Percentiles rank a stretch among this genome's conserved stretches.
These are phyloP conservation scores for Patella caerulea DNA, from an alignment of 2,888 invertebrate genomes.

Conservation along the genomic window DNA sequence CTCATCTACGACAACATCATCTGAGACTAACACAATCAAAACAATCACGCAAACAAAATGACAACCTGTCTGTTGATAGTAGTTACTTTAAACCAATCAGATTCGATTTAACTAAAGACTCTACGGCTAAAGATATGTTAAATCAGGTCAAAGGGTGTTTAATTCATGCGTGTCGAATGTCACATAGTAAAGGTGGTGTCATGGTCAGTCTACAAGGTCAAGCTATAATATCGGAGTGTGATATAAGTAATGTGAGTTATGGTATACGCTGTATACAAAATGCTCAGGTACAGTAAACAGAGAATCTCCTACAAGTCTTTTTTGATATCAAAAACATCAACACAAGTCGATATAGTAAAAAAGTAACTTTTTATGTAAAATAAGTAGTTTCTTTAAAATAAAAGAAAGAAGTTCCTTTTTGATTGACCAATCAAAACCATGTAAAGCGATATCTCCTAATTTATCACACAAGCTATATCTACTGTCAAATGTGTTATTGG, in stretches of 20 bases:
- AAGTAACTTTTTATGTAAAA: no score
- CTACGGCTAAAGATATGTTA: constrained; percentile 41
- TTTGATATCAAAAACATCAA: no score
- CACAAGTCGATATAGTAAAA: no score
- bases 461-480: no score
- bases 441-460: no score
- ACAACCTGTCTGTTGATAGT: not conserved
- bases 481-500: no score
- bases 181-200: constrained; percentile 60
- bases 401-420: no score
- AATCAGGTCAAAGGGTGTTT: constrained; percentile 55
- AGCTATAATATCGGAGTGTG: constrained; percentile 57
- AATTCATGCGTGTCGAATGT: constrained; percentile 60
- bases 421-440: no score
- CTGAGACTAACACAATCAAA: constrained; percentile 4
- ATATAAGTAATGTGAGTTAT: constrained; percentile 63
- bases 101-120: constrained; percentile 28
- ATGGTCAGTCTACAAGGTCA: constrained; percentile 61
- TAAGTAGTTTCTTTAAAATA: no score
- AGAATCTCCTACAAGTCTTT: no score
- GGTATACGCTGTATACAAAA: constrained; percentile 65
- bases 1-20: constrained; percentile 51
- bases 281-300: constrained; percentile 50
- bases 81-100: not conserved
- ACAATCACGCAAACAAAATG: not conserved